phyloP scores from a whole-genome alignment of 1,140 invertebrate species.

The Drosophila lini region DNA sequence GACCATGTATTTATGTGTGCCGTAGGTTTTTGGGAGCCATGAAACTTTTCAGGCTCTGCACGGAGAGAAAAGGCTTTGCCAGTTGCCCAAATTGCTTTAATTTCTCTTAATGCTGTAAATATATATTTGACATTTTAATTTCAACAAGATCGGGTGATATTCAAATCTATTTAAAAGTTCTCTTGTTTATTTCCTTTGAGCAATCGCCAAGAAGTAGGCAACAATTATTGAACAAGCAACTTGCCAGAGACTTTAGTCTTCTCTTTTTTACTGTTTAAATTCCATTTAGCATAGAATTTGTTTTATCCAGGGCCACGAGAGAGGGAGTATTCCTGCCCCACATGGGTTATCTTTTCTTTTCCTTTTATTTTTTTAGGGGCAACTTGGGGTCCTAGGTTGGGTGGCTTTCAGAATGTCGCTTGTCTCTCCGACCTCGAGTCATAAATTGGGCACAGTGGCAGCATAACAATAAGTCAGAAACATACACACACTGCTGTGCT shows the following conservation, averaged over 20 bases:
- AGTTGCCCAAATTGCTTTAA: neutral
- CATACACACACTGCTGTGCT: conserved; percentile 32
- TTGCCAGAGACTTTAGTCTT: neutral
- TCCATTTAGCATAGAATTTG: conserved; percentile 49
- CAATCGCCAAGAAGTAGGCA: neutral
- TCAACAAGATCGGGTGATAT: neutral
- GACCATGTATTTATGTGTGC: conserved; percentile 61
- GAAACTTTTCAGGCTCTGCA: conserved; percentile 43
- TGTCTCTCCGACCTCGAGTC: conserved; percentile 67
- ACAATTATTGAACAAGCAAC: neutral
- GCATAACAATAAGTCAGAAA: conserved; percentile 81
- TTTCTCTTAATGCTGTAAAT: neutral
- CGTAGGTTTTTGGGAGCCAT: conserved; percentile 35
- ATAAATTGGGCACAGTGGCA: conserved; percentile 80
- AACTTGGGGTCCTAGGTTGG: conserved; percentile 12
- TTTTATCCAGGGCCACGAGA: neutral
- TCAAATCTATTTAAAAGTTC: neutral
- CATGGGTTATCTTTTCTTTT: conserved; percentile 30
- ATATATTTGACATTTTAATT: neutral
- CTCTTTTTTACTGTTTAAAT: conserved; percentile 22
- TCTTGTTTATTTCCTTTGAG: neutral
- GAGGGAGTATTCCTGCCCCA: conserved; percentile 12
- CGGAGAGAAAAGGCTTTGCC: conserved; percentile 2
- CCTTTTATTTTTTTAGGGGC: conserved; percentile 64
- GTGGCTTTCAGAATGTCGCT: conserved; percentile 34